Percentiles rank a stretch among this genome's conserved stretches.
These are phyloP conservation scores for Lepus townsendii DNA, from an alignment of 2,797 vertebrate species.

Conservation along the genomic window DNA sequence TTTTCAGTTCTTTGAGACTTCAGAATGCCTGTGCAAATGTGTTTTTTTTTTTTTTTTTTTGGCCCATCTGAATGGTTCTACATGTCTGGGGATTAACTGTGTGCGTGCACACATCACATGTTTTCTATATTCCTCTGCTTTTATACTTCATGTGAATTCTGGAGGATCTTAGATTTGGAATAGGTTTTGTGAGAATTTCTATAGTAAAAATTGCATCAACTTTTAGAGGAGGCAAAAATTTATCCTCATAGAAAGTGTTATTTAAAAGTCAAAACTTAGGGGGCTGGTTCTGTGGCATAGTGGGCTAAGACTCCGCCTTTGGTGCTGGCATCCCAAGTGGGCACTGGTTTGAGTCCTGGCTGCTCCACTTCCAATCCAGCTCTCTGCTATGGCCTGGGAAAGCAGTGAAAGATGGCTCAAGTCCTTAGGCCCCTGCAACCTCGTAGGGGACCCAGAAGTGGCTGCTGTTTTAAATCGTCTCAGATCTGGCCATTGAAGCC, in stretches of 20 bases:
- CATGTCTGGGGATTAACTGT: not conserved
- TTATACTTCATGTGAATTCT: not conserved
- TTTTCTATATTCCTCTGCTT: not conserved
- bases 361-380: too few relatives aligned
- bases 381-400: too few relatives aligned
- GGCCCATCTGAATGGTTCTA: not conserved
- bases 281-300: too few relatives aligned
- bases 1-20: not conserved
- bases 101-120: too few relatives aligned
- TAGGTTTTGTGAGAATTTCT: constrained; percentile 17
- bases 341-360: too few relatives aligned
- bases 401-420: too few relatives aligned
- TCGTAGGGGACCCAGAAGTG: too few relatives aligned
- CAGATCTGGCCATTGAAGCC: too few relatives aligned
- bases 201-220: not conserved
- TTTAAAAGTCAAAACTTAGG: not conserved
- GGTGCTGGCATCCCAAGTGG: too few relatives aligned
- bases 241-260: constrained; percentile 16
- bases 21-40: not conserved
- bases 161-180: not conserved
- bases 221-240: constrained; percentile 36
- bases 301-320: too few relatives aligned
- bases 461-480: too few relatives aligned
- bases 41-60: not conserved
- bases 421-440: too few relatives aligned